phyloP scores from a whole-genome alignment of 2,797 vertebrate genomes.

The Phoebastria nigripes region DNA sequence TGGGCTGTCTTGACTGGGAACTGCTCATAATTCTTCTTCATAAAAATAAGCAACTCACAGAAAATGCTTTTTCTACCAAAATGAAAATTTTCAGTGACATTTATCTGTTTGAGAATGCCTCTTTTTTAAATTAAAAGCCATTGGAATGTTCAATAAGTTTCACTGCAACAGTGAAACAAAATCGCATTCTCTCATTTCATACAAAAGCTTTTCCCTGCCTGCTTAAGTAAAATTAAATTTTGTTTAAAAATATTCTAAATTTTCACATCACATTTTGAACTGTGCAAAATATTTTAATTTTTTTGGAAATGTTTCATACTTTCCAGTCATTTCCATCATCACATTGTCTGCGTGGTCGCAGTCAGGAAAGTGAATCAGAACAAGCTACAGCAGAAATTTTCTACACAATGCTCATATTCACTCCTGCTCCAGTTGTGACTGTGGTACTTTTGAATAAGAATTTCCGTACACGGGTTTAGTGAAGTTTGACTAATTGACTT shows the following conservation, averaged over 20 bases:
- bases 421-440: not conserved
- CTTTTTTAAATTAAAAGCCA: not conserved
- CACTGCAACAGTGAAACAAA: not conserved
- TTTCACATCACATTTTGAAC: not conserved
- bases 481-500: not conserved
- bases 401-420: not conserved
- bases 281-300: not conserved
- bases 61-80: not conserved
- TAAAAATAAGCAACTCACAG: not conserved
- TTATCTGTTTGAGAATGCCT: fast-evolving
- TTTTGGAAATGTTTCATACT: not conserved
- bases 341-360: fast-evolving
- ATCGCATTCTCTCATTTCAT: not conserved
- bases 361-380: not conserved
- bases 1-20: not conserved
- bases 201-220: not conserved
- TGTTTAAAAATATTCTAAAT: not conserved
- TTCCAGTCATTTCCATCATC: not conserved
- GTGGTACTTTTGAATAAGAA: not conserved
- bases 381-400: not conserved
- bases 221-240: not conserved
- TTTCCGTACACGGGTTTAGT: not conserved
- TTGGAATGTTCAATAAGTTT: not conserved
- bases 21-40: not conserved
- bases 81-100: not conserved